Base-by-base conservation (phyloP, 2,797 vertebrate species). In the Micropoecilia bifurca region DNA sequence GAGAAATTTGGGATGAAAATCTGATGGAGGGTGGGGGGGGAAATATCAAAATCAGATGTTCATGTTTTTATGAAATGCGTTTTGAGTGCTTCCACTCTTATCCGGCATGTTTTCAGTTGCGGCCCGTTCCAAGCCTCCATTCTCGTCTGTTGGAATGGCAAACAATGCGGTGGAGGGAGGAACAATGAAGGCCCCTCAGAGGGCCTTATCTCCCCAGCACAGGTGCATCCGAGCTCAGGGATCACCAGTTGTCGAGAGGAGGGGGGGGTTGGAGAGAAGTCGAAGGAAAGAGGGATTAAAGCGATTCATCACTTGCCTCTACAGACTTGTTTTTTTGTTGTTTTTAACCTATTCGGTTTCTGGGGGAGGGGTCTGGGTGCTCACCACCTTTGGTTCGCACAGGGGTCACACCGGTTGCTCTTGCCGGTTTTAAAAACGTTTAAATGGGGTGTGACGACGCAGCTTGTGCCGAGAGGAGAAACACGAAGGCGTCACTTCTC, bases 221-320 rank as follows among this genome's bases (percentile, higher is more conserved):
- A 96, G 96, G 95, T 96, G 95, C 95, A 96, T 96, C 95, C 96
- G 95, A 83, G 93, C 93, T 83, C 91, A 76, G 93, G 95, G 93
- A 93, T 94, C 90, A 82, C 91, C 89, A 87, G 90, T 94, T 83
- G 88, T 85, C 87, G 61, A 77, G 75, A 76, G 73, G 74, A 80
- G 80, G 50, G 59, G 80, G 73, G 73, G 69, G 78, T 66, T 82
- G 86, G 83, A 81, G 83, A 41, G 73, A 81, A 87, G 85, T 79
- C 50, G 41, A 87, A 89, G 79, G 82, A 89, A 88, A 83, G 87
- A 69, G 85, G 90, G 89, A 91, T 93, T 92, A 90, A 85, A 92
- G 91, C 88, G 87, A 94, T 94, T 94, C 71, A 90, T 93, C 92
- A 93, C 90, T 93, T 83, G 87, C 92, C 92, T 92, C 89, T 88